These are phyloP conservation scores for Clarias macrocephalus DNA, from an alignment of 2,113 vertebrate species.

Conservation along the genomic window DNA sequence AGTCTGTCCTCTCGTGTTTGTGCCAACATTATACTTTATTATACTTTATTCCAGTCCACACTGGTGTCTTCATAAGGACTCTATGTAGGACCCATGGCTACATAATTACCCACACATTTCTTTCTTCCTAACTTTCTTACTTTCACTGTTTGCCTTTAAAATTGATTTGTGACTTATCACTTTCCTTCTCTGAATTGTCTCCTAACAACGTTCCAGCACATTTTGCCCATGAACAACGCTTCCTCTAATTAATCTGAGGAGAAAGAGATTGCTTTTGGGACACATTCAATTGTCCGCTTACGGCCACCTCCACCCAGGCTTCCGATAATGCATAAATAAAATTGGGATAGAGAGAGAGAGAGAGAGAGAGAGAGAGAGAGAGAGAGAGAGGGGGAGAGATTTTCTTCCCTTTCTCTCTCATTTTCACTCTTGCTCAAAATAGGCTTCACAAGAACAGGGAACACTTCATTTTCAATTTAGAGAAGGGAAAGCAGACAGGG, in stretches of 20 bases:
- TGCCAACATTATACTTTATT: background rate
- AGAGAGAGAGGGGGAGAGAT: background rate
- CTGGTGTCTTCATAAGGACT: background rate
- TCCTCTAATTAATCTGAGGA: constrained; percentile 48
- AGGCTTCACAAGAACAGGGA: constrained; percentile 25
- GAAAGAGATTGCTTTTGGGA: constrained; percentile 43
- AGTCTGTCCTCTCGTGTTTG: background rate
- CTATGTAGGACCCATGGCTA: background rate
- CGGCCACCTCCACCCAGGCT: background rate
- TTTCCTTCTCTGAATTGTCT: constrained; percentile 5
- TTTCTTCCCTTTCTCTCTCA: background rate
- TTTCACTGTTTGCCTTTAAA: background rate
- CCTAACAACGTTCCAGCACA: constrained; percentile 23
- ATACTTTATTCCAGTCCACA: background rate
- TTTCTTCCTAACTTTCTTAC: too few relatives aligned
- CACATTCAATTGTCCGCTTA: constrained; percentile 22
- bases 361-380: background rate
- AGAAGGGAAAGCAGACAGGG: constrained; percentile 30
- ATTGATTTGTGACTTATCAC: constrained; percentile 14
- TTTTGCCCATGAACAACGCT: constrained; percentile 6
- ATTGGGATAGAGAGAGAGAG: background rate
- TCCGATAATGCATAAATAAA: constrained; percentile 26
- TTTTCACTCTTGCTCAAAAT: constrained; percentile 27
- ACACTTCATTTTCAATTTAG: constrained; percentile 32
- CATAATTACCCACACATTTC: background rate